Evolutionary conservation across 2,797 vertebrate species (phyloP).

Genomic region (Streptopelia turtur): DNA sequence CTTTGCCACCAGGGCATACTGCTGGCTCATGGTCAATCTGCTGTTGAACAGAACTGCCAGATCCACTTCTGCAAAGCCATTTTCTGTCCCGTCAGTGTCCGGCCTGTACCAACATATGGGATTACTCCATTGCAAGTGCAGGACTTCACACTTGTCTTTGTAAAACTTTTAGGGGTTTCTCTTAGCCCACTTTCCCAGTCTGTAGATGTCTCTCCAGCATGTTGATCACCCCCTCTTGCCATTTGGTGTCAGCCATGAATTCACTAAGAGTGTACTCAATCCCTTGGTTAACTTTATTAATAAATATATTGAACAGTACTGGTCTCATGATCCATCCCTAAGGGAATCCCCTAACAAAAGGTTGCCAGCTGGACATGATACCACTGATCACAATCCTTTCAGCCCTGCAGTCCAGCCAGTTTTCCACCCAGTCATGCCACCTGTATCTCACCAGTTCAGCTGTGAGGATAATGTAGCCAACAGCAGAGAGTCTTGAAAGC

Average conservation of each 20-base stretch:
- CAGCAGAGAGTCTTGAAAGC: background rate
- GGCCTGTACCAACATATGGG: background rate
- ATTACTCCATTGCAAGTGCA: background rate
- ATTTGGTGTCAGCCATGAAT: background rate
- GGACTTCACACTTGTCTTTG: background rate
- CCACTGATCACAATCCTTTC: background rate
- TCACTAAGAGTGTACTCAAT: background rate
- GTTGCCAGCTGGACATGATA: fast-evolving
- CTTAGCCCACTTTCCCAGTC: background rate
- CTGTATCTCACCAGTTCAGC: background rate
- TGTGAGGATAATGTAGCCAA: background rate
- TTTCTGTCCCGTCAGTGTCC: background rate
- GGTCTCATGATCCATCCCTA: background rate
- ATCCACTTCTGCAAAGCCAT: background rate
- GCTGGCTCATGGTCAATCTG: background rate
- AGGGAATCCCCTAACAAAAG: background rate
- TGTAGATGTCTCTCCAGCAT: background rate
- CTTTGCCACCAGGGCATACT: background rate
- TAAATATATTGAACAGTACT: background rate
- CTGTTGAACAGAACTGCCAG: background rate
- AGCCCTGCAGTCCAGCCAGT: background rate
- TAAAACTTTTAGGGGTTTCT: background rate
- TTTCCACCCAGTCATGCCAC: background rate
- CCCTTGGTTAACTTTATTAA: background rate
- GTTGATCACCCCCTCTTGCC: background rate